Evolutionary conservation across 2,113 vertebrate genomes (phyloP), one percentile per base, ranked within the genome.

Genomic region (Ifrita kowaldi): DNA sequence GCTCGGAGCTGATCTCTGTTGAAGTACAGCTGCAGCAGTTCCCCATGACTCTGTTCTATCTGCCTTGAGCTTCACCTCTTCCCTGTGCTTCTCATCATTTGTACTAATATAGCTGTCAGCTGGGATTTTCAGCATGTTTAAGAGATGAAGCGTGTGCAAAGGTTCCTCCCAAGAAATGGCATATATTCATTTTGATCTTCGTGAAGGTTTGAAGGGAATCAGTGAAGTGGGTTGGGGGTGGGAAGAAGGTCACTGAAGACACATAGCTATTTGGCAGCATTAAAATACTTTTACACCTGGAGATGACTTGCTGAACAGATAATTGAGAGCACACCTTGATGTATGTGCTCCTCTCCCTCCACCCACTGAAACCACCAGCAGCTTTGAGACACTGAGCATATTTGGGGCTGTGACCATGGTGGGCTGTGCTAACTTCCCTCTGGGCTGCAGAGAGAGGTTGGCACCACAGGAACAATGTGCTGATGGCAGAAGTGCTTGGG

Each of bases 111-210:
- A 77, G 42, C 62, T 68, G 71, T 95, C 94, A 95, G 63, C 59
- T 73, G 82, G 96, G 90, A 97, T 95, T 89, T 94, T 69, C 63
- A 55, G 50, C 84, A 77, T 91, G 84, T 96, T 96, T 92, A 94
- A 88, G 86, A 95, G 95, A 96, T 95, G 81, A 97, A 97, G 95
- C 2, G 3, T n/a, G 21, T 96, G 76, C 85, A 90, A 94, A 94
- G 47, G 44, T 89, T 81, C 67, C 94, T 97, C 91, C 77, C 84
- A 84, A 94, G 95, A 95, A 97, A 85, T 63, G 60, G 35, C 52
- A 65, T 94, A 82, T 93, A 83, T 80, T 97, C 64, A 96, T 97
- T 97, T 95, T 96, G 83, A 79, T 92, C 65, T 75, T 78, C 70
- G 68, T 56, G 65, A 83, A 96, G 81, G 73, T 96, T 93, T 95